Conservation (phyloP, 2,888 invertebrate species). For the Glaucopsyche alexis region DNA sequence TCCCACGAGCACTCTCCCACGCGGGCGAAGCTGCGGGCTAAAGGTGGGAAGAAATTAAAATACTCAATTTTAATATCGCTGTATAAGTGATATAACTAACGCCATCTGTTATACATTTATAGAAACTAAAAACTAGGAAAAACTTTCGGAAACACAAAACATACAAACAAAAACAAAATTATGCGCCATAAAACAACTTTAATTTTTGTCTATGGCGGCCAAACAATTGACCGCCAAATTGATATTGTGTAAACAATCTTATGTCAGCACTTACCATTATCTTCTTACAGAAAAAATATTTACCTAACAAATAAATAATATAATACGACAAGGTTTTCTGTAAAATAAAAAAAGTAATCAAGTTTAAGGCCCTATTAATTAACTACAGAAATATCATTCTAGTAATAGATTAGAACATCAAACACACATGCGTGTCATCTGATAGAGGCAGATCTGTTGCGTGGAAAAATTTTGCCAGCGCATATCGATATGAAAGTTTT, state of each 20-base stretch:
- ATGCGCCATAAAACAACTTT: no score
- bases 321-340: neutral
- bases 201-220: neutral
- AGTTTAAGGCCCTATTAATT: neutral
- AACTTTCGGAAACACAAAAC: neutral
- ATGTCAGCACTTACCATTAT: neutral
- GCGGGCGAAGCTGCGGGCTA: no score
- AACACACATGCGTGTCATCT: no score
- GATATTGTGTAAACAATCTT: neutral
- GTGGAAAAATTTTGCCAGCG: no score
- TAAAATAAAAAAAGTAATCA: neutral
- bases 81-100: slow-evolving; percentile 1
- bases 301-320: neutral
- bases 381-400: neutral
- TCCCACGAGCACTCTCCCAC: no score
- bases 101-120: slow-evolving; percentile 15
- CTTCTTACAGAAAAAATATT: slow-evolving; percentile 3
- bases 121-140: neutral
- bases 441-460: no score
- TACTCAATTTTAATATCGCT: no score
- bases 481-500: no score
- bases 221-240: neutral
- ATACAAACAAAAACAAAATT: neutral
- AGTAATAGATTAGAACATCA: no score
- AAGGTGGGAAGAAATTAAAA: no score